Evolutionary conservation across 2,888 invertebrate species (phyloP).

Genomic region (Torymus texanus): DNA sequence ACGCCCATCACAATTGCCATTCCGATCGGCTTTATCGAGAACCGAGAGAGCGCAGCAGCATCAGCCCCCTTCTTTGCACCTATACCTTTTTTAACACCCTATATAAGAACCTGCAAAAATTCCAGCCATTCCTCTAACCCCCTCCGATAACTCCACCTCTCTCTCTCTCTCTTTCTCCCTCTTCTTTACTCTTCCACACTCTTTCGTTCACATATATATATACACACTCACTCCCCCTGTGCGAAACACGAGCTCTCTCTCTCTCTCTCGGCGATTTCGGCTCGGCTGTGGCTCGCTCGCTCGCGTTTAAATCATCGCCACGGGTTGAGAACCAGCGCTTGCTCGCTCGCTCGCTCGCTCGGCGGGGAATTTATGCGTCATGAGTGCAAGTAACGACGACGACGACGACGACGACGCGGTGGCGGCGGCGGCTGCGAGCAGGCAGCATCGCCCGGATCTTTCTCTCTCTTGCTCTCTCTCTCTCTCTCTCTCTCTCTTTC

Average conservation of each 20-base stretch:
- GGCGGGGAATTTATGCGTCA: conserved; percentile 57
- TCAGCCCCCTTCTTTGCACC: no score
- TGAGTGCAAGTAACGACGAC: conserved; percentile 52
- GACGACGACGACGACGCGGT: conserved; percentile 20
- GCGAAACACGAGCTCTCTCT: background rate
- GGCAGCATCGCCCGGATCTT: conserved; percentile 51
- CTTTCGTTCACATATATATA: no score
- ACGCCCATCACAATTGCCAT: no score
- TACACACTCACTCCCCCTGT: no score
- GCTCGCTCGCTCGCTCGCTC: conserved; percentile 12
- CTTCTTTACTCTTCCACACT: no score
- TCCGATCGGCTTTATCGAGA: no score
- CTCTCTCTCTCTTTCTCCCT: background rate
- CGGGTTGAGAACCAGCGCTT: conserved; percentile 52
- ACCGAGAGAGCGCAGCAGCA: no score
- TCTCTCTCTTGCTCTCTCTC: conserved; percentile 25
- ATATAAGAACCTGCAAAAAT: no score
- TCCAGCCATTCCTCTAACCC: background rate
- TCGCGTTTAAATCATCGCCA: conserved; percentile 49
- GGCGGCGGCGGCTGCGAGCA: conserved; percentile 21
- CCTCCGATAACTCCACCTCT: conserved; percentile 13
- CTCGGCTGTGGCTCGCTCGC: conserved; percentile 1
- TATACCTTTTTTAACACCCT: no score
- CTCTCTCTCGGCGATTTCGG: conserved; percentile 26
- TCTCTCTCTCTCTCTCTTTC: conserved; percentile 21